Percentiles rank a stretch among this genome's conserved stretches.
phyloP scores from a whole-genome alignment of 2,797 vertebrate genomes.

The Argya squamiceps region DNA sequence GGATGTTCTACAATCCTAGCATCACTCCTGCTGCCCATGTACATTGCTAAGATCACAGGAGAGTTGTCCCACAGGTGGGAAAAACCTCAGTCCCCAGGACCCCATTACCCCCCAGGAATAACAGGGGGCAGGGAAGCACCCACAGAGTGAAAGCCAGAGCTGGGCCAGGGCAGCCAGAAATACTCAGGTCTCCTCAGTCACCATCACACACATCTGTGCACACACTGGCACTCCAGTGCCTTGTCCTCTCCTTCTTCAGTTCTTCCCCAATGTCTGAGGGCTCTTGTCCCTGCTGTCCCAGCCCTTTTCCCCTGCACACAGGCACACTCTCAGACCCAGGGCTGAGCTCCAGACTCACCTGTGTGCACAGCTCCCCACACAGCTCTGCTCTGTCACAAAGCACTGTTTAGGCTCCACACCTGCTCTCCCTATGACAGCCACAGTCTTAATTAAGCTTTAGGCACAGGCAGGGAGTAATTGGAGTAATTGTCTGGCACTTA shows the following conservation, averaged over 20 bases:
- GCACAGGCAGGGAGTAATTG: background rate
- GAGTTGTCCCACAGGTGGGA: background rate
- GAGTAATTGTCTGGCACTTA: background rate
- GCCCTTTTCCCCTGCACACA: background rate
- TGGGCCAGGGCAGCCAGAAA: background rate
- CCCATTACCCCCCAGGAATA: background rate
- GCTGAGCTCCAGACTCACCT: background rate
- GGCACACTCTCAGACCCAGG: background rate
- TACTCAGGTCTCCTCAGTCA: background rate
- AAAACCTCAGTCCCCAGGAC: background rate
- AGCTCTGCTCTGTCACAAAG: background rate
- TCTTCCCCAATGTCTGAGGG: background rate
- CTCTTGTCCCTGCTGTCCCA: background rate
- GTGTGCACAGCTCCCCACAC: background rate
- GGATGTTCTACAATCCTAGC: background rate
- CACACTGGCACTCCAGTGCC: background rate
- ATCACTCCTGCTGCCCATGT: background rate
- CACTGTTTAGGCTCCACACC: background rate
- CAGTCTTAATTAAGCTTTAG: background rate
- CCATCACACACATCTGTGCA: background rate
- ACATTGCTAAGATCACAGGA: fast-evolving
- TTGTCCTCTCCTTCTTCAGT: background rate
- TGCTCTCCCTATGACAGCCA: background rate
- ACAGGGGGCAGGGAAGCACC: background rate
- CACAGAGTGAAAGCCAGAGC: background rate